phyloP scores from a whole-genome alignment of 2,888 invertebrate species.

The Drosophila mulleri region DNA sequence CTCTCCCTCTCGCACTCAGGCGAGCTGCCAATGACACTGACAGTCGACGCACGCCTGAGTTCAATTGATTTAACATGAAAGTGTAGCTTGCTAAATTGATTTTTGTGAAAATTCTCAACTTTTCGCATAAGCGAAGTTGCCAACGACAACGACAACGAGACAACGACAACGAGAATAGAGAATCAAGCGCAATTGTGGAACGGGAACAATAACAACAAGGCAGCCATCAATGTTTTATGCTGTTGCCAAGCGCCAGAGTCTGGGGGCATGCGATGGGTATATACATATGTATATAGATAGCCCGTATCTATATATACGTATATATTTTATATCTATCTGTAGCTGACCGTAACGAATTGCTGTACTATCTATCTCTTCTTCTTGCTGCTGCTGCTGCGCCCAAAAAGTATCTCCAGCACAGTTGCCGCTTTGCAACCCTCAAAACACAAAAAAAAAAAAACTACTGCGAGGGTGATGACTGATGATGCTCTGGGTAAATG shows the following conservation, averaged over 20 bases:
- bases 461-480: constrained; percentile 80
- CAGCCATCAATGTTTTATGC: constrained; percentile 67
- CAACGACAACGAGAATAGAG: neutral
- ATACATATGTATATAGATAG: constrained; percentile 33
- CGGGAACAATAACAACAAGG: constrained; percentile 21
- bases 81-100: constrained; percentile 79
- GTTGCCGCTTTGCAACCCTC: constrained; percentile 72
- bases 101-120: constrained; percentile 69
- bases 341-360: constrained; percentile 78
- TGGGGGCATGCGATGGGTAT: constrained; percentile 21
- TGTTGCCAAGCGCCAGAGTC: constrained; percentile 60
- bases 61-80: constrained; percentile 81
- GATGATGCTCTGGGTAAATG: constrained; percentile 69
- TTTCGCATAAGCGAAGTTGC: constrained; percentile 41
- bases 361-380: constrained; percentile 55
- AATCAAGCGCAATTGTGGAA: neutral
- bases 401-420: constrained; percentile 61
- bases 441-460: constrained; percentile 22
- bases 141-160: constrained; percentile 24
- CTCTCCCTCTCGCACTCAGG: neutral
- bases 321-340: constrained; percentile 56
- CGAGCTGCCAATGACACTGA: constrained; percentile 56
- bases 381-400: constrained; percentile 40
- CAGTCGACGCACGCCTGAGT: constrained; percentile 75
- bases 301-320: constrained; percentile 31